Base-by-base conservation (phyloP, 2,113 vertebrate species). In the Pseudorectes ferrugineus region DNA sequence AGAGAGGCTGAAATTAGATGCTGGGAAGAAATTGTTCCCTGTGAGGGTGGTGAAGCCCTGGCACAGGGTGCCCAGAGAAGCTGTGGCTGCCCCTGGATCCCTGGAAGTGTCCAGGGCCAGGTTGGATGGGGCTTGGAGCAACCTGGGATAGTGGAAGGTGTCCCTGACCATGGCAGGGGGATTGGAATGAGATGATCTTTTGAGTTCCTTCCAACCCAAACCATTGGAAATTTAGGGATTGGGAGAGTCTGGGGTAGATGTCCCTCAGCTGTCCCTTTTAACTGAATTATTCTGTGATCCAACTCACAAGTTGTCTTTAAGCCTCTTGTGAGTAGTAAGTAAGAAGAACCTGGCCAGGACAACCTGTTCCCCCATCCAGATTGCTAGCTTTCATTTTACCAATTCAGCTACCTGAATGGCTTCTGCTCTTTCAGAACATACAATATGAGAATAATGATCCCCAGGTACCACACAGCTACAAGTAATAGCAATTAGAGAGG, bases 41-140 rank as follows among this genome's bases (percentile, higher is more conserved):
- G 0, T 31, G 10, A 52, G 3, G 1, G 2, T 46, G 21, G 3
- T 0, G 0, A n/a, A 11, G 8, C 11, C 14, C 54, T 40, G n/a
- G 29, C 9, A 26, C 21, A 42, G 21, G 6, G 0, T 48, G 2
- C 9, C 11, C 62, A 82, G 21, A 68, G 40, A 0, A 48, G 21
- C 8, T 46, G 35, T 33, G 71, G 48, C 21, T 62, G 31, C 3
- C 25, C 31, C 31, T 43, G 42, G 16, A 28, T 61, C 5, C 29
- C 54, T 75, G 40, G 21, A 0, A 45, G 4, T 31, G 29, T 3
- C 12, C 54, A 7, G 48, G 40, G 19, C 20, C 52, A 40, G 16
- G 24, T 0, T 52, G 46, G 61, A 54, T 0, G 0, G 20, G 14
- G 3, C 10, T 66, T 25, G 61, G 21, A 62, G 10, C 14, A 48